Conservation (phyloP, 1,140 invertebrate species). For the Scaptodrosophila lebanonensis region DNA sequence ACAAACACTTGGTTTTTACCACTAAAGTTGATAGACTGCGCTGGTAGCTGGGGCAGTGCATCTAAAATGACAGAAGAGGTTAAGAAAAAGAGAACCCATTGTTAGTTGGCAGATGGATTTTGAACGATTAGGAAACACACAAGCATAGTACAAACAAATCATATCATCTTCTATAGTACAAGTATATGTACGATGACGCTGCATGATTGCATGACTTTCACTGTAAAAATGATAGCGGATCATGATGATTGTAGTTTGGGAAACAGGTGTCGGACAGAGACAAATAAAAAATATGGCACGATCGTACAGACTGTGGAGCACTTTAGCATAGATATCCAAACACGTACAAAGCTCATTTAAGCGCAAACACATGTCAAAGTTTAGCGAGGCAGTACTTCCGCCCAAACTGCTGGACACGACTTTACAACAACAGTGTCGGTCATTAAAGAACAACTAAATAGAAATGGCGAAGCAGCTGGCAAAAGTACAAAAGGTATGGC, state of each 20-base stretch:
- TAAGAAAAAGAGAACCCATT: conserved; percentile 15
- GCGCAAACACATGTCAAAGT: conserved; percentile 45
- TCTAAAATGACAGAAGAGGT: conserved; percentile 57
- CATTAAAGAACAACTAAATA: conserved; percentile 20
- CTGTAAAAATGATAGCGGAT: too few species aligned
- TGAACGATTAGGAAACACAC: too few species aligned
- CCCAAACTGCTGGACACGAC: conserved; percentile 8
- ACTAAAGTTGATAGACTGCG: conserved; percentile 61
- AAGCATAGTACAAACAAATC: too few species aligned
- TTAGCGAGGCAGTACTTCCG: conserved; percentile 61
- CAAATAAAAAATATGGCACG: too few species aligned
- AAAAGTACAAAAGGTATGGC: conserved; percentile 21
- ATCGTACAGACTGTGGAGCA: too few species aligned
- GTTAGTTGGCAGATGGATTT: conserved; percentile 27
- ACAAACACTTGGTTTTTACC: too few species aligned
- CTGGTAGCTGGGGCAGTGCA: conserved; percentile 57
- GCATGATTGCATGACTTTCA: too few species aligned
- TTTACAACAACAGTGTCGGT: not conserved
- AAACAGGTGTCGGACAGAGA: too few species aligned
- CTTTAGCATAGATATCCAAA: too few species aligned
- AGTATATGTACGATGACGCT: too few species aligned
- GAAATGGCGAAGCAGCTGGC: conserved; percentile 23
- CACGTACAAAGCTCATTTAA: conserved; percentile 34
- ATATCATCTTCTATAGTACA: too few species aligned
- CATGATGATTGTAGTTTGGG: too few species aligned